Evolutionary conservation across 2,797 vertebrate species (phyloP).

Genomic region (Carapus acus): DNA sequence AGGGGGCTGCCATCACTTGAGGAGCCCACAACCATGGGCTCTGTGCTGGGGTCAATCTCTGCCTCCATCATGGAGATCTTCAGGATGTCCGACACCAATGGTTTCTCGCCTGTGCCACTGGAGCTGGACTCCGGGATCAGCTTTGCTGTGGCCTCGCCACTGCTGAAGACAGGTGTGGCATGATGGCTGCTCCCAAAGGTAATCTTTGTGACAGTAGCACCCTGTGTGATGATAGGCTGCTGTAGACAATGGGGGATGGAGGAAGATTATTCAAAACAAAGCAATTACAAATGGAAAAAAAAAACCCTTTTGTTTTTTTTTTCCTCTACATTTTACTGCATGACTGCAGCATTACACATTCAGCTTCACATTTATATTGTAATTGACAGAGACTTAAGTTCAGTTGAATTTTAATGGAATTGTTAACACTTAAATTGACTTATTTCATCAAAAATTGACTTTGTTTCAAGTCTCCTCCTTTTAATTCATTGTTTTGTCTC

Average conservation of each 20-base stretch:
- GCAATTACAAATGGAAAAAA: no score
- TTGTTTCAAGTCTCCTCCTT: no score
- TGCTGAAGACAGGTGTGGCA: constrained; percentile 79
- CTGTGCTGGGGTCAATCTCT: constrained; percentile 85
- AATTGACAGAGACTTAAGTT: no score
- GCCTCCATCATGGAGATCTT: constrained; percentile 99
- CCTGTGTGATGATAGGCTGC: constrained; percentile 91
- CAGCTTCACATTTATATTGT: no score
- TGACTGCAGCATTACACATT: no score
- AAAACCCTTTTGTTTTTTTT: no score
- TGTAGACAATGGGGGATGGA: constrained; percentile 55
- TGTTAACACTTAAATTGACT: no score
- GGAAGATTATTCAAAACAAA: no score
- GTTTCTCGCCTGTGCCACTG: constrained; percentile 70
- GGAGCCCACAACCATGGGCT: constrained; percentile 84
- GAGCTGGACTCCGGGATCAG: constrained; percentile 80
- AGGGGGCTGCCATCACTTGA: constrained; percentile 75
- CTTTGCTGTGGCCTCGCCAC: constrained; percentile 78
- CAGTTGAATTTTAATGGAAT: no score
- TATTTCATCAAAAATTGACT: no score
- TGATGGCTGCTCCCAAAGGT: constrained; percentile 82
- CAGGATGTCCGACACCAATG: constrained; percentile 88
- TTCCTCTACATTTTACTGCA: no score
- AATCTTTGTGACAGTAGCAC: constrained; percentile 91
- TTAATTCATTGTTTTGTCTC: background rate